A percentile compares a stretch with the other conserved stretches of the same genome.
Conservation (phyloP, 2,888 invertebrate genomes). For the Nymphalis urticae region DNA sequence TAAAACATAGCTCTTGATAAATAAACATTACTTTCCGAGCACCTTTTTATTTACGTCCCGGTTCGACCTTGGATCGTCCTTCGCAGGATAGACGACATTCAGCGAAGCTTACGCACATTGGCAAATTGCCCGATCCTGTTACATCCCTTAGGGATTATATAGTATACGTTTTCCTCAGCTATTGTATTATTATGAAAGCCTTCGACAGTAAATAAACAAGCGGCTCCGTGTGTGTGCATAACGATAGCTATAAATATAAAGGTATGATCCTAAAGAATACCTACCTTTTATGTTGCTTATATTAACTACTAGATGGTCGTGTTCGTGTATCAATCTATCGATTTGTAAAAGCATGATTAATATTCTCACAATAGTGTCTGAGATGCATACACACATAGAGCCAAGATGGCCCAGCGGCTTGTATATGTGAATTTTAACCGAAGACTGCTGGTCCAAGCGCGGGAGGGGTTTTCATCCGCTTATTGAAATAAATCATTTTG, state of each 20-base stretch:
- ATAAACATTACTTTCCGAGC: slow-evolving; percentile 27
- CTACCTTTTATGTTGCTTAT: no score
- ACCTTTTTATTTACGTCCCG: slow-evolving; percentile 35
- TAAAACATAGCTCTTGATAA: slow-evolving; percentile 23
- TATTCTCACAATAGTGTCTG: no score
- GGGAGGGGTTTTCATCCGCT: no score
- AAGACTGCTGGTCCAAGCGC: no score
- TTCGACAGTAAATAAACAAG: slow-evolving; percentile 15
- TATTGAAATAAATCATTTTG: no score
- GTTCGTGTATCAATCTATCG: no score
- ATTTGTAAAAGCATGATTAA: no score
- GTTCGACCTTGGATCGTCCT: slow-evolving; percentile 40
- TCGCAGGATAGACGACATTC: slow-evolving; percentile 44
- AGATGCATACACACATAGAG: no score
- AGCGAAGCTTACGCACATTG: slow-evolving; percentile 49
- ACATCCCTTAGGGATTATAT: slow-evolving; percentile 40
- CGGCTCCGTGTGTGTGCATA: neutral
- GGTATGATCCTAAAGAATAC: neutral
- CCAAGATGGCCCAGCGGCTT: no score
- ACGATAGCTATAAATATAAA: neutral
- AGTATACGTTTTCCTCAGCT: slow-evolving; percentile 22
- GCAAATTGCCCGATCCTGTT: slow-evolving; percentile 53
- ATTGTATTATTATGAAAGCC: slow-evolving; percentile 24
- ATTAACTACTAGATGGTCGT: no score
- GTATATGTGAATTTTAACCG: no score